Evolutionary conservation across 2,113 vertebrate species (phyloP).

Genomic region (Coregonus clupeaformis): DNA sequence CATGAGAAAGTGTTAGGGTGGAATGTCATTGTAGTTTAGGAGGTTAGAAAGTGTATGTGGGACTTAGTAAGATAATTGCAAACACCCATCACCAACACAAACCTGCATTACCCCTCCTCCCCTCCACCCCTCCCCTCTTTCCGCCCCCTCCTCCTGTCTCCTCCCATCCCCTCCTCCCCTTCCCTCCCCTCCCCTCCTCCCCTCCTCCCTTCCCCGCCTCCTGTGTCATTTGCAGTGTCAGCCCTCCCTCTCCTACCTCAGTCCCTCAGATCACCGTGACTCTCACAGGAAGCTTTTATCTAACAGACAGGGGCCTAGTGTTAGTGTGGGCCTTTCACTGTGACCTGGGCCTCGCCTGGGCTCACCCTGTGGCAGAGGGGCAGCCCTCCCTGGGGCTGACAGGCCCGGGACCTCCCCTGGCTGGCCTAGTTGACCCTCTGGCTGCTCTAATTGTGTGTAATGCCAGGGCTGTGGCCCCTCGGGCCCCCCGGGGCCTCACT

Average conservation of each 20-base stretch:
- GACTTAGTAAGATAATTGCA: background rate
- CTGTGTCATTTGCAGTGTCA: conserved; percentile 47
- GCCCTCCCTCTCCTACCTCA: conserved; percentile 1
- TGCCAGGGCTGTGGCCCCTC: conserved; percentile 53
- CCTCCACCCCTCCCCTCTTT: background rate
- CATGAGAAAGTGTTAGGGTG: conserved; percentile 39
- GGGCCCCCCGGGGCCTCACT: conserved; percentile 21
- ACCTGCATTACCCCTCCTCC: background rate
- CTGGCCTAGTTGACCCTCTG: conserved; percentile 64
- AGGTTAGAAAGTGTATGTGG: no score
- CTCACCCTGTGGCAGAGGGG: conserved; percentile 44
- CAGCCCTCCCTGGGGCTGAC: conserved; percentile 56
- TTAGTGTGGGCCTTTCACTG: conserved; percentile 42
- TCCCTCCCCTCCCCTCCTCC: background rate
- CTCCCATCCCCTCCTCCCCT: no score
- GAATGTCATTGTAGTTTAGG: conserved; percentile 34
- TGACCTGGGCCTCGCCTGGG: conserved; percentile 41
- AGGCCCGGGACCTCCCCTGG: conserved; percentile 53
- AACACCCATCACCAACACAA: background rate
- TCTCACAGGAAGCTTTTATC: conserved; percentile 54
- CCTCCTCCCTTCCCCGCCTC: background rate
- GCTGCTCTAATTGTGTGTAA: conserved; percentile 69
- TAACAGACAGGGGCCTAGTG: conserved; percentile 49
- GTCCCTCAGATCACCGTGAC: conserved; percentile 37
- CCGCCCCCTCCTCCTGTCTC: background rate